Base-by-base conservation (phyloP, 1,140 invertebrate genomes). In the Drosophila grimshawi region DNA sequence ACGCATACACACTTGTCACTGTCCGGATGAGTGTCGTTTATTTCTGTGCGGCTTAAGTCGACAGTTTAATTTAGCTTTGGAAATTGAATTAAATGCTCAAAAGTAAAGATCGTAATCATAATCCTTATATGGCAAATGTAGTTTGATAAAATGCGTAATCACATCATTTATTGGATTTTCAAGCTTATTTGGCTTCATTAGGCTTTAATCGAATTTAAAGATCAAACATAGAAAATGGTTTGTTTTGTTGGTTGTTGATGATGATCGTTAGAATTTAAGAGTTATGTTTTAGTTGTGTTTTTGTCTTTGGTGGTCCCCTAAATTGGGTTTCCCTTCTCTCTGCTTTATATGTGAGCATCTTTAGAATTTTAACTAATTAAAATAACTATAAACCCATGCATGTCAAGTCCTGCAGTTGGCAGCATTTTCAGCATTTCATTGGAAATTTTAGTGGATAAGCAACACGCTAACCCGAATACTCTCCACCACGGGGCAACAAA, bases 111-210 rank as follows among this genome's bases (percentile, higher is more conserved):
- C 65, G 71, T 77, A 82, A 83, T 88, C 83, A 59, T 61, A 61
- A 73, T 39, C 70, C 56, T 68, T 55, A 43, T 55, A 61, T 19
- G 35, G 27, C 30, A 49, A 66, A 43, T 43, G 37, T 10, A 3
- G 37, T 39, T 39, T 39, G 19, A 19, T 61, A 82, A 64, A 67
- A 49, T 19, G 55, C 72, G 67, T 89, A 90, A 90, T 80, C 77
- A 81, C 75, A 77, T 90, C 80, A 88, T 91, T 91, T 91, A 83
- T 56, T 77, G 72, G 66, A 69, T 73, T 79, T 90, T 74, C 72
- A 32, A 69, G 73, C 83, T 88, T 79, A 85, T 81, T 89, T 73
- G 80, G 80, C 86, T 81, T 89, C 88, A 90, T 91, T 91, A 89
- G 78, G 56, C 70, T 66, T 69, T 73, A 83, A 89, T 89, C 86